Evolutionary conservation across 2,113 vertebrate genomes (phyloP).

Genomic region (Pomatostomus ruficeps): DNA sequence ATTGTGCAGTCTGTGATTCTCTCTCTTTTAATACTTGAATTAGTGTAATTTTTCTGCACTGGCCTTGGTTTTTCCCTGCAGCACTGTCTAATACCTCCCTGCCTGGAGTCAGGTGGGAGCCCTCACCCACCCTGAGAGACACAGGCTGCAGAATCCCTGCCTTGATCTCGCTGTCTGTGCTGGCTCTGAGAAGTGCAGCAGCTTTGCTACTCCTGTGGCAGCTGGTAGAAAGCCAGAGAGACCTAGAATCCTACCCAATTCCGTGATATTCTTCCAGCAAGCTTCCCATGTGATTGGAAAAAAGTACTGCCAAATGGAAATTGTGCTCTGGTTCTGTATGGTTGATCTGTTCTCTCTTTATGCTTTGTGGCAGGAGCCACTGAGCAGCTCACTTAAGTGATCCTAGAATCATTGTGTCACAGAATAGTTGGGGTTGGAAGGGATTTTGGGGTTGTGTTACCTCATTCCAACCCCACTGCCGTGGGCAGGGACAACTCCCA

Average conservation of each 20-base stretch:
- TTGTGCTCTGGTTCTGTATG: not conserved
- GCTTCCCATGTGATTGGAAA: not conserved
- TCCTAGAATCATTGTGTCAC: not conserved
- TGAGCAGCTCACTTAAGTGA: not conserved
- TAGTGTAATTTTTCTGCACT: not conserved
- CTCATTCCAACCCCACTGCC: not conserved
- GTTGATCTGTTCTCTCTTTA: not conserved
- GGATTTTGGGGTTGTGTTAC: not conserved
- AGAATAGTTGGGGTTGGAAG: not conserved
- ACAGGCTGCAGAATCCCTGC: not conserved
- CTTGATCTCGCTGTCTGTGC: not conserved
- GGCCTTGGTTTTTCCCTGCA: not conserved
- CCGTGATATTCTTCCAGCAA: not conserved
- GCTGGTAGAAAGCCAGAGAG: not conserved
- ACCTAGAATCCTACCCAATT: not conserved
- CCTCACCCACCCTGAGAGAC: not conserved
- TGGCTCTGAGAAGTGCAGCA: not conserved
- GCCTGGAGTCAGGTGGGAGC: not conserved
- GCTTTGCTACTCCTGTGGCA: not conserved
- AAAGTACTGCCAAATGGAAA: not conserved
- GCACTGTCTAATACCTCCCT: not conserved
- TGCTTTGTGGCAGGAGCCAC: not conserved
- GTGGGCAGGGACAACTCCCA: not conserved
- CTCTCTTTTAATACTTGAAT: not conserved
- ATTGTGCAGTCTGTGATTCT: not conserved